These are phyloP conservation scores for Cheirogaleus medius DNA, from an alignment of 2,113 vertebrate genomes.

Conservation along the genomic window DNA sequence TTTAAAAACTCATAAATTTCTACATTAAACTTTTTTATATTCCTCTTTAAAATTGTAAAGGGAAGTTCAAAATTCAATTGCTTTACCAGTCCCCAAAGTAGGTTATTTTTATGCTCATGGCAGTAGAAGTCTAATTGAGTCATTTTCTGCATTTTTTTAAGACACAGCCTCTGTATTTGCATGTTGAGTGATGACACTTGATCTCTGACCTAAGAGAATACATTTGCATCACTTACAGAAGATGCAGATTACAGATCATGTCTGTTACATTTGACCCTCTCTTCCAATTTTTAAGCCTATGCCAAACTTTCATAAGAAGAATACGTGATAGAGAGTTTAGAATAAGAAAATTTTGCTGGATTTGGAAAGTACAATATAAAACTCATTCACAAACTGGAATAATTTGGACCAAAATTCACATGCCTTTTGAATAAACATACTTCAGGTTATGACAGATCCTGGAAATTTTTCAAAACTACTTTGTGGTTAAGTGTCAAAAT, in stretches of 20 bases:
- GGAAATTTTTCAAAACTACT: background rate
- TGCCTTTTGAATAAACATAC: background rate
- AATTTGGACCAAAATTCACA: background rate
- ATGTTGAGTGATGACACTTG: background rate
- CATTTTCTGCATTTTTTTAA: background rate
- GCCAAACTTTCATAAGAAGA: background rate
- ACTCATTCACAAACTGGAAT: background rate
- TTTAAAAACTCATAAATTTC: background rate
- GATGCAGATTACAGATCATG: background rate
- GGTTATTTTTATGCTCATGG: background rate
- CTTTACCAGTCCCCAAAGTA: background rate
- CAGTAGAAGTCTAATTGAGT: background rate
- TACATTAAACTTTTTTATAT: constrained; percentile 3
- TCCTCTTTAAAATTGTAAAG: background rate
- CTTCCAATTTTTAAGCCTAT: background rate
- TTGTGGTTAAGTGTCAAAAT: background rate
- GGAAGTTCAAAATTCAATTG: background rate
- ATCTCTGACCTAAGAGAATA: background rate
- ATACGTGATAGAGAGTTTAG: background rate
- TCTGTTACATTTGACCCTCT: background rate
- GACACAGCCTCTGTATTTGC: background rate
- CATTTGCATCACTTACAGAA: background rate
- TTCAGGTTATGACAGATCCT: background rate
- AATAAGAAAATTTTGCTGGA: background rate
- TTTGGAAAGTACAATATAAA: background rate